Evolutionary conservation across 2,113 vertebrate genomes (phyloP), one percentile per base, ranked within the genome.

Genomic region (Chlorodrepanis virens): DNA sequence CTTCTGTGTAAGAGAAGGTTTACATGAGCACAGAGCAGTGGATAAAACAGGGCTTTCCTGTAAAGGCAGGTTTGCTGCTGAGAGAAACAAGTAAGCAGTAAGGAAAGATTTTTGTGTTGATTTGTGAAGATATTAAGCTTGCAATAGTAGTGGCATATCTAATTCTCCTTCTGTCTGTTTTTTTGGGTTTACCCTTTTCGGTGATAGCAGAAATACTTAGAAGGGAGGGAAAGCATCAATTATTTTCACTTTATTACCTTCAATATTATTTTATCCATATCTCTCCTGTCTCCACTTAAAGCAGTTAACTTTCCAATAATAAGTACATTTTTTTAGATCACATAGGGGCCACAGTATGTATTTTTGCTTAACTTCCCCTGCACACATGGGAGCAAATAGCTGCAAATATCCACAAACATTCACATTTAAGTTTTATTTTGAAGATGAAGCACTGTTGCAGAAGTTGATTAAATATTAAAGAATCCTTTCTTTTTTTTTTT

Each of bases 181-280:
- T 37, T 39, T 47, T 18, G 94, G 92, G 69, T 93, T 96, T 94
- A 89, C 31, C 45, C 45, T 92, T 76, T 75, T 81, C 10, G 19
- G 50, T 81, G 93, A 80, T 39, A 94, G 91, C n/a, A 96, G 78
- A 94, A 92, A 79, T 88, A 94, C 77, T 95, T 74, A 77, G 65
- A 80, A 94, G 67, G 14, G 20, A 70, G 18, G 31, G 10, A 35
- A 77, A 68, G 39, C 69, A 22, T 70, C 1, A 61, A 29, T 64
- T 57, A 45, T 72, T 92, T 90, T 83, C 15, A 49, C 29, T 53
- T 2, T 82, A 52, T 56, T 72, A 27, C 8, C 12, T 18, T 88
- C 23, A 60, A 8, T 76, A 79, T 79, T 84, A 42, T 56, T 93
- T 78, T 63, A 70, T 50, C 23, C 1, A 0, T 69, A 14, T 40